Evolutionary conservation across 35 echinoderm and acorn worm genomes (phyloP), one percentile per base, ranked within the genome.

Genomic region (Apostichopus californicus): DNA sequence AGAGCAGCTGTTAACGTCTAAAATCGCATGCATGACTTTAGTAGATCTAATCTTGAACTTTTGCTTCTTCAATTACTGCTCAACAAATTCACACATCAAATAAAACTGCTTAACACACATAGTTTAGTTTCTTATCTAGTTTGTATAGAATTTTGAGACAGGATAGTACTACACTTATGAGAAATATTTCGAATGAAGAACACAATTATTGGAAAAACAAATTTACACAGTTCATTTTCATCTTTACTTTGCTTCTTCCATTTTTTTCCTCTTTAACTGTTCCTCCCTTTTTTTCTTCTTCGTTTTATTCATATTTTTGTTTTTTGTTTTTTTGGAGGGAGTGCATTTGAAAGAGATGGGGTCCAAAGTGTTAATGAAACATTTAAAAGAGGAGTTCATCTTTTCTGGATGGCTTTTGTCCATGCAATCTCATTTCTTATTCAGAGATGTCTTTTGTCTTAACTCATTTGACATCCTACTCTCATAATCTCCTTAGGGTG

Each of bases 241-340:
- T 46, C 34, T 46, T 46, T 3, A 83, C 20, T 83, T 56, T 8
- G 55, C 2, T 56, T 34, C 2, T 56, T 11, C 25, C 13, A 85
- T 58, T 58, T 17, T 3, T 59, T 5, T 85, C 57, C 5, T 25
- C 54, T 85, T 54, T 81, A 26, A 8, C 9, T 13, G 25, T 18
- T 77, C 17, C 75, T 28, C 18, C 18, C 18, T 77, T 9, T 46
- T 80, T 81, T 46, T 12, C 54, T 81, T 81, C 5, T 81, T 85
- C 17, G 57, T 85, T 57, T 85, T 85, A 18, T 81, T 54, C 8
- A 52, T 81, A 2, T 46, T 81, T 85, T 85, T 85, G 15, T 57
- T 85, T 18, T 55, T 46, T 55, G 12, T 54, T 81, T 81, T 14
- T 84, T 84, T 84, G 25, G 55, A 22, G 17, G 46, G 15, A 26